These are phyloP conservation scores for Porites lobata DNA, from an alignment of 92 coral and sea anemone genomes.

Conservation along the genomic window DNA sequence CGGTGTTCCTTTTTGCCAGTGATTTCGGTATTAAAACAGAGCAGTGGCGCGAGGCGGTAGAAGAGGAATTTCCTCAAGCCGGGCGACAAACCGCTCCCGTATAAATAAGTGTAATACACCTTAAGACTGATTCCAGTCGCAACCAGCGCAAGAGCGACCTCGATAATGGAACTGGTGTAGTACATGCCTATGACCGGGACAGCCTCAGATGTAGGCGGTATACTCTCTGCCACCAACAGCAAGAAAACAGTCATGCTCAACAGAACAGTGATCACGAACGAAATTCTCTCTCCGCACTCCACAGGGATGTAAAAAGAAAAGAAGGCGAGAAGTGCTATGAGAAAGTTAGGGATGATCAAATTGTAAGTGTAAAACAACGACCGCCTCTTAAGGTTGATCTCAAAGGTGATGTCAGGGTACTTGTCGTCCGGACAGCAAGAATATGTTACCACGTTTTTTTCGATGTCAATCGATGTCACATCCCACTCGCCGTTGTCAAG, in stretches of 20 bases:
- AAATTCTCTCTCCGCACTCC: conserved; percentile 90
- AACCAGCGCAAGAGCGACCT: conserved; percentile 85
- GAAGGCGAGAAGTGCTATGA: conserved; percentile 85
- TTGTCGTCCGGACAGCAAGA: conserved; percentile 72
- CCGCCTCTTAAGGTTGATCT: conserved; percentile 68
- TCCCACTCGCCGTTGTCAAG: conserved; percentile 92
- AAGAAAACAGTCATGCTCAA: conserved; percentile 91
- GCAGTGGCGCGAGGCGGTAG: conserved; percentile 68
- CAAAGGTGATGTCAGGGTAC: conserved; percentile 77
- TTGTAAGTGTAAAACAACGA: conserved; percentile 78
- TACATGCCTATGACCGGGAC: conserved; percentile 92
- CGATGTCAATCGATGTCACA: conserved; percentile 47
- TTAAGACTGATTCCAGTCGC: conserved; percentile 90
- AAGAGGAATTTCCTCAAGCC: conserved; percentile 61
- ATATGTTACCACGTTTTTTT: conserved; percentile 46
- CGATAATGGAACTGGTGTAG: conserved; percentile 87
- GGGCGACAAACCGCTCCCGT: conserved; percentile 68
- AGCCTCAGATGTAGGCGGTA: conserved; percentile 91
- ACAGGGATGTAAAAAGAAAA: conserved; percentile 87
- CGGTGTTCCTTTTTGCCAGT: not conserved
- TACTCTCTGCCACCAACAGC: conserved; percentile 85
- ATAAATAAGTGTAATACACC: conserved; percentile 80
- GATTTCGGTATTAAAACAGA: conserved; percentile 31
- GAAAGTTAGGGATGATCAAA: conserved; percentile 84
- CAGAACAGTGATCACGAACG: conserved; percentile 88